Evolutionary conservation across 1,140 invertebrate species (phyloP).

Genomic region (Heliothis subflexa): DNA sequence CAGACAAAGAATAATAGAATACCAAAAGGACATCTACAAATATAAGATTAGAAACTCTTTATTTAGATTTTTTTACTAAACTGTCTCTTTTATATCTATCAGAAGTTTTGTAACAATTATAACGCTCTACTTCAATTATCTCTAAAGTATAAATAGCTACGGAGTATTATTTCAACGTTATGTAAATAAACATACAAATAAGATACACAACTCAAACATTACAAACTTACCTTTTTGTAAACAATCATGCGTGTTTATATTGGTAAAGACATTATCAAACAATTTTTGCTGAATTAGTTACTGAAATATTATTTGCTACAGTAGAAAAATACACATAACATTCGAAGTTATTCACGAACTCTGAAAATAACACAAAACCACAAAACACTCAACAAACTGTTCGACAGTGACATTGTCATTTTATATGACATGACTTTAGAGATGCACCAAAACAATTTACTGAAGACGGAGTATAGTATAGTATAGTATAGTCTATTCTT

Average conservation of each 20-base stretch:
- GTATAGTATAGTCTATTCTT: no score
- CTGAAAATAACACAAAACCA: conserved; percentile 37
- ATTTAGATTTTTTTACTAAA: not conserved
- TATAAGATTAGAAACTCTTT: not conserved
- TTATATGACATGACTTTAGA: not conserved
- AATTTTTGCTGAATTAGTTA: not conserved
- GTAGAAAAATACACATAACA: conserved; percentile 18
- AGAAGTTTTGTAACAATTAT: not conserved
- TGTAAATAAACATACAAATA: conserved; percentile 34
- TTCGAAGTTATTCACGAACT: not conserved
- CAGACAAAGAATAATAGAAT: not conserved
- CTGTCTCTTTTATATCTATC: not conserved
- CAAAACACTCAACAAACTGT: no score
- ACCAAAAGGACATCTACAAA: not conserved
- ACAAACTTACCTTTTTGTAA: conserved; percentile 10
- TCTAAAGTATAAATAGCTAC: conserved; percentile 7
- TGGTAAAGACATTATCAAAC: conserved; percentile 16
- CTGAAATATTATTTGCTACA: conserved; percentile 15
- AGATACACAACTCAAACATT: not conserved
- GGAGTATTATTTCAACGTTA: not conserved
- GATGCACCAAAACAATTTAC: no score
- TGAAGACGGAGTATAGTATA: no score
- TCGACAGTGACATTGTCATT: not conserved
- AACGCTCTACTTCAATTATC: not conserved
- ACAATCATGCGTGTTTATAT: not conserved